phyloP scores from a whole-genome alignment of 2,797 vertebrate species.

The Paramormyrops hopkinsi region DNA sequence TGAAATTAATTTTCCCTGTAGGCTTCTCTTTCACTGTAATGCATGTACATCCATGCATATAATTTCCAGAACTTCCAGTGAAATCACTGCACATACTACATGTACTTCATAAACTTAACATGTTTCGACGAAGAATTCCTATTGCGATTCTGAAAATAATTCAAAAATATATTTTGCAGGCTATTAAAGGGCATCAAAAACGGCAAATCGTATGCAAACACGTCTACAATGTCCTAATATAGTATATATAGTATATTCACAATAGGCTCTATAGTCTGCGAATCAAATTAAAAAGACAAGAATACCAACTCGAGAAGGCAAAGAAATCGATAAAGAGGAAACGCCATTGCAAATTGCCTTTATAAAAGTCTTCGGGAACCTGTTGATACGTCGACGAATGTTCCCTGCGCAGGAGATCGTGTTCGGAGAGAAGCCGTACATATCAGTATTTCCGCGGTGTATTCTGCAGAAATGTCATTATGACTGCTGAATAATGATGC shows the following conservation, averaged over 20 bases:
- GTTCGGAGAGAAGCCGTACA: not conserved
- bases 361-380: not conserved
- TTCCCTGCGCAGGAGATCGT: not conserved
- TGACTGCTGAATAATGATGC: not conserved
- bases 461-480: not conserved
- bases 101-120: not conserved
- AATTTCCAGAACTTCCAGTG: not conserved
- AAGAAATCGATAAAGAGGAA: not conserved
- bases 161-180: not conserved
- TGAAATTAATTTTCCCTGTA: not conserved
- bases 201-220: not conserved
- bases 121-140: not conserved
- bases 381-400: constrained; percentile 2
- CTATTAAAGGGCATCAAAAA: not conserved
- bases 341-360: not conserved
- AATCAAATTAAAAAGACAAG: not conserved
- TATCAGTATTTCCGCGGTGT: not conserved
- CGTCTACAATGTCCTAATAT: not conserved
- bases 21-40: not conserved
- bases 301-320: not conserved
- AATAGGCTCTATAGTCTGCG: not conserved
- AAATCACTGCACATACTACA: not conserved
- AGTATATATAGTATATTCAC: not conserved
- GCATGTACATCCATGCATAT: not conserved
- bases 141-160: not conserved